Evolutionary conservation across 1,140 invertebrate species (phyloP).

Genomic region (Andrena cerasifolii): DNA sequence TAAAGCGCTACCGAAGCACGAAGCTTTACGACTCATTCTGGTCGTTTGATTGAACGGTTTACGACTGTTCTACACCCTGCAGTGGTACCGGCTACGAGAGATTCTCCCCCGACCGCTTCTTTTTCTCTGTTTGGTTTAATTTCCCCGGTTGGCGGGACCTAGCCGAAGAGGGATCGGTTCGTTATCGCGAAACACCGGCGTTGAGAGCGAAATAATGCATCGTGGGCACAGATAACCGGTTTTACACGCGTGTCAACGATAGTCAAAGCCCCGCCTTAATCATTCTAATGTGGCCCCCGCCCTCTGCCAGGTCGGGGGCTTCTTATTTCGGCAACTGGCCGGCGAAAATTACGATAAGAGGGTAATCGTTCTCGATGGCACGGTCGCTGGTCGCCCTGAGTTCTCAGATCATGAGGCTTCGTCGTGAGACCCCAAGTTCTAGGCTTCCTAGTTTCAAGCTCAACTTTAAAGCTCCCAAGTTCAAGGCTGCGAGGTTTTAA

Average conservation of each 20-base stretch:
- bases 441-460: no score
- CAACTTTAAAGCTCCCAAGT: no score
- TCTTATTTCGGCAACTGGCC: slow-evolving; percentile 21
- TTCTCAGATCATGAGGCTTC: no score
- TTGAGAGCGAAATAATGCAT: slow-evolving; percentile 50
- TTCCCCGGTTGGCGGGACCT: neutral
- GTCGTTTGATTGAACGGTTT: slow-evolving; percentile 51
- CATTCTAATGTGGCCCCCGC: slow-evolving; percentile 27
- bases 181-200: slow-evolving; percentile 52
- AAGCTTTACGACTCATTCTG: slow-evolving; percentile 28
- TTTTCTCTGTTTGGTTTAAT: slow-evolving; percentile 7
- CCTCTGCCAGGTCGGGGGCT: neutral
- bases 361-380: slow-evolving; percentile 32
- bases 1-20: slow-evolving; percentile 20
- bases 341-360: slow-evolving; percentile 29
- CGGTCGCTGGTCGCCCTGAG: neutral
- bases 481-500: no score
- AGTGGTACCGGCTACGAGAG: neutral
- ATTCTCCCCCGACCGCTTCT: no score
- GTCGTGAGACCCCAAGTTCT: no score
- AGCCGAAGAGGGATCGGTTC: slow-evolving; percentile 24
- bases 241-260: slow-evolving; percentile 54
- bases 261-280: slow-evolving; percentile 48
- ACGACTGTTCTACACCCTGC: neutral
- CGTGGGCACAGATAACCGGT: slow-evolving; percentile 51